Evolutionary conservation across 2,888 invertebrate genomes (phyloP).

Genomic region (Xestoiulus laeticollis): DNA sequence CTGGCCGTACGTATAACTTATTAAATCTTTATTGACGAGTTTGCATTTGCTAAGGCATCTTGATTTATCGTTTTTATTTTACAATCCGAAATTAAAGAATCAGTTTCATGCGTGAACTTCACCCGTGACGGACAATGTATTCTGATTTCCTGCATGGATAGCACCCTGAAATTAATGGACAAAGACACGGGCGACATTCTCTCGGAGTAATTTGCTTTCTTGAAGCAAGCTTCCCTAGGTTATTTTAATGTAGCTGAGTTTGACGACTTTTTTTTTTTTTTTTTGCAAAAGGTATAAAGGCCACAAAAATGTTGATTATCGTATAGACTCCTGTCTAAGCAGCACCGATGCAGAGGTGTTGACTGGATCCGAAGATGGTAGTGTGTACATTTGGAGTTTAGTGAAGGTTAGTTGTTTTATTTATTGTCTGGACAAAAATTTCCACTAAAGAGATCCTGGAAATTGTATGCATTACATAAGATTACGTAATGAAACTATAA

Average conservation of each 20-base stretch:
- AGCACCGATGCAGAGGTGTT: slow-evolving; percentile 84
- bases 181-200: slow-evolving; percentile 82
- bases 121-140: slow-evolving; percentile 94
- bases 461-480: no score
- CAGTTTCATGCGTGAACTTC: slow-evolving; percentile 83
- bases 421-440: no score
- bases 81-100: slow-evolving; percentile 66
- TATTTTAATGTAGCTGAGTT: no score
- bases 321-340: slow-evolving; percentile 86
- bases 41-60: not conserved
- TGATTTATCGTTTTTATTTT: not conserved
- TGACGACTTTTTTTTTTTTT: not conserved
- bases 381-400: slow-evolving; percentile 89
- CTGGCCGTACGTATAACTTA: slow-evolving; percentile 73
- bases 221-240: not conserved
- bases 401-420: slow-evolving; percentile 74
- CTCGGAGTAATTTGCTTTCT: slow-evolving; percentile 69
- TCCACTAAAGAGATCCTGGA: no score
- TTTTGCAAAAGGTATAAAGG: slow-evolving; percentile 75
- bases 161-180: slow-evolving; percentile 84
- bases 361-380: slow-evolving; percentile 89
- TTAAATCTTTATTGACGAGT: not conserved
- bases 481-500: no score
- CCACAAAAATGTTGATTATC: slow-evolving; percentile 82
- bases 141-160: slow-evolving; percentile 84